A percentile compares a stretch with the other conserved stretches of the same genome.
phyloP scores from a whole-genome alignment of 2,797 vertebrate genomes.

The Acipenser oxyrinchus region DNA sequence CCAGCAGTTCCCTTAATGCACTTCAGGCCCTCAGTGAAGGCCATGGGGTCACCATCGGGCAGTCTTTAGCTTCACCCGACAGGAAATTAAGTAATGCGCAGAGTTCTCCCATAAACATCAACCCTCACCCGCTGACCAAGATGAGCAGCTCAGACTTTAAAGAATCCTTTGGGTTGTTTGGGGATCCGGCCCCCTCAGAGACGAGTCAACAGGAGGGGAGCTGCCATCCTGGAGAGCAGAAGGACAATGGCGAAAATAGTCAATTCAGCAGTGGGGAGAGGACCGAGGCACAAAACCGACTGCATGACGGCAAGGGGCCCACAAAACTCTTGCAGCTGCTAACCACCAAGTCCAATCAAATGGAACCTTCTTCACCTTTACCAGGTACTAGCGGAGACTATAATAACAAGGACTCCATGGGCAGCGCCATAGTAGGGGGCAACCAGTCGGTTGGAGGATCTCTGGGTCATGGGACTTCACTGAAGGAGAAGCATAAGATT shows the following conservation, averaged over 20 bases:
- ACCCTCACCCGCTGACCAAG: conserved; percentile 79
- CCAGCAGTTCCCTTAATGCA: conserved; percentile 91
- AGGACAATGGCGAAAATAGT: conserved; percentile 64
- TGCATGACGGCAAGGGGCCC: conserved; percentile 87
- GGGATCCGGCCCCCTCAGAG: conserved; percentile 65
- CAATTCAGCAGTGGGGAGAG: conserved; percentile 31
- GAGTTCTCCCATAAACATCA: conserved; percentile 78
- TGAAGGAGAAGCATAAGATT: conserved; percentile 99
- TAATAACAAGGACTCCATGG: conserved; percentile 71
- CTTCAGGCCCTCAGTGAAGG: conserved; percentile 96
- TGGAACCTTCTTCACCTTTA: conserved; percentile 81
- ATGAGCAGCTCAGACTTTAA: conserved; percentile 72
- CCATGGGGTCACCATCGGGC: conserved; percentile 77
- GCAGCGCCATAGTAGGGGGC: conserved; percentile 54
- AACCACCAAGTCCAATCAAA: conserved; percentile 90
- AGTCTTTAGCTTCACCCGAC: conserved; percentile 84
- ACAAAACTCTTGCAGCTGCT: conserved; percentile 94
- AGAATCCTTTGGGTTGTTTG: conserved; percentile 78
- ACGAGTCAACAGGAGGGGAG: conserved; percentile 61
- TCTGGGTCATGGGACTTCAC: conserved; percentile 74
- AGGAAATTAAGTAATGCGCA: conserved; percentile 79
- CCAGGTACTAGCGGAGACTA: conserved; percentile 61
- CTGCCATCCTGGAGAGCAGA: conserved; percentile 68
- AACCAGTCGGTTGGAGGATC: conserved; percentile 38
- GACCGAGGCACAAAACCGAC: conserved; percentile 68